These are phyloP conservation scores for Capitulum mitella DNA, from an alignment of 2,888 invertebrate species.

Conservation along the genomic window DNA sequence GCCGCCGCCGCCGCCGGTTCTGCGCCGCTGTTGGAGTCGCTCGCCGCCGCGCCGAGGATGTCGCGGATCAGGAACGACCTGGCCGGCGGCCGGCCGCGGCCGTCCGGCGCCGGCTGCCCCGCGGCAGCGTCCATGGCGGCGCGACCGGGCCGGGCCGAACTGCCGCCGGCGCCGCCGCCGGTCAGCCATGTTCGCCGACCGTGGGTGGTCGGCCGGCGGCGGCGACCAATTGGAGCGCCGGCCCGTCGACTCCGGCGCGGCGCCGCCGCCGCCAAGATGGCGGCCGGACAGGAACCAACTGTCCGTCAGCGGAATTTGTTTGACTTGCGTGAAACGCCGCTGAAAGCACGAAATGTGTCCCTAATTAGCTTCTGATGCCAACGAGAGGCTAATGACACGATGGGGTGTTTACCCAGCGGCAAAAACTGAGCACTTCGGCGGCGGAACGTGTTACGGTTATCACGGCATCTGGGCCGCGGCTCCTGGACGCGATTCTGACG, in stretches of 20 bases:
- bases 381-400: neutral
- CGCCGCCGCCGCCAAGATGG: neutral
- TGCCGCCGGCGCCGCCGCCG: no score
- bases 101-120: neutral
- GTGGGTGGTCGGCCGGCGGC: neutral
- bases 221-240: neutral
- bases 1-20: neutral
- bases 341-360: neutral
- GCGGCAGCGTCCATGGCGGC: neutral
- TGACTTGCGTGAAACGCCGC: neutral
- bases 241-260: neutral
- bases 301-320: neutral
- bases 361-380: neutral
- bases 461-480: no score
- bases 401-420: neutral
- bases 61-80: neutral
- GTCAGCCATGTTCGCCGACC: neutral
- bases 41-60: neutral
- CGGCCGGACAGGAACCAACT: neutral
- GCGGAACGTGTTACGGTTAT: neutral
- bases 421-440: neutral
- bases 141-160: no score
- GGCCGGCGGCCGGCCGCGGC: neutral
- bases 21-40: neutral
- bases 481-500: no score